Conservation (phyloP, 2,888 invertebrate genomes). For the Microchrysa polita region DNA sequence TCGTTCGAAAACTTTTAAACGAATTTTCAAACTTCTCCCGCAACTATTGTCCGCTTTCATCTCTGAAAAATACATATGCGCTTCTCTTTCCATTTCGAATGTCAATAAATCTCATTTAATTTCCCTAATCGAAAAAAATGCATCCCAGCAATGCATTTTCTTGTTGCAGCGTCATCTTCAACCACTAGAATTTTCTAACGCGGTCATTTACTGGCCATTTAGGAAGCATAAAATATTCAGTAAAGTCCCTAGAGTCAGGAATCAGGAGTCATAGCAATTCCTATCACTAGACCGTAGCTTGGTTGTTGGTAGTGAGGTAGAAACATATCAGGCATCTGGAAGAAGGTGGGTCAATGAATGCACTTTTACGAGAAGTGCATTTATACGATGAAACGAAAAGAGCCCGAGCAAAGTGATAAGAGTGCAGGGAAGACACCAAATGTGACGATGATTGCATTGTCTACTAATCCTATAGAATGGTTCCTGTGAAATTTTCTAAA, state of each 20-base stretch:
- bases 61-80: not conserved
- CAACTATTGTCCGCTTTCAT: too few species aligned
- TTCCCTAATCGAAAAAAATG: slow-evolving; percentile 45
- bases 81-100: not conserved
- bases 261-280: too few species aligned
- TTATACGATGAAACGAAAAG: not conserved
- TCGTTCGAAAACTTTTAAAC: not conserved
- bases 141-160: slow-evolving; percentile 37
- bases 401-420: not conserved
- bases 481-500: not conserved
- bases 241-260: not conserved
- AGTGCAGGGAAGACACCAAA: not conserved
- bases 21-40: too few species aligned
- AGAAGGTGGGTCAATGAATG: slow-evolving; percentile 23
- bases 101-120: slow-evolving; percentile 13
- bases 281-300: not conserved
- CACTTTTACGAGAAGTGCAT: not conserved
- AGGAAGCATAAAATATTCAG: slow-evolving; percentile 15
- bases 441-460: slow-evolving; percentile 41
- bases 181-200: slow-evolving; percentile 33
- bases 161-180: slow-evolving; percentile 13
- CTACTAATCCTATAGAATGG: slow-evolving; percentile 33
- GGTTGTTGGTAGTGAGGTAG: not conserved
- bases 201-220: slow-evolving; percentile 46
- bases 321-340: not conserved